Conservation (phyloP, 2,113 vertebrate genomes). For the Lipotes vexillifer region DNA sequence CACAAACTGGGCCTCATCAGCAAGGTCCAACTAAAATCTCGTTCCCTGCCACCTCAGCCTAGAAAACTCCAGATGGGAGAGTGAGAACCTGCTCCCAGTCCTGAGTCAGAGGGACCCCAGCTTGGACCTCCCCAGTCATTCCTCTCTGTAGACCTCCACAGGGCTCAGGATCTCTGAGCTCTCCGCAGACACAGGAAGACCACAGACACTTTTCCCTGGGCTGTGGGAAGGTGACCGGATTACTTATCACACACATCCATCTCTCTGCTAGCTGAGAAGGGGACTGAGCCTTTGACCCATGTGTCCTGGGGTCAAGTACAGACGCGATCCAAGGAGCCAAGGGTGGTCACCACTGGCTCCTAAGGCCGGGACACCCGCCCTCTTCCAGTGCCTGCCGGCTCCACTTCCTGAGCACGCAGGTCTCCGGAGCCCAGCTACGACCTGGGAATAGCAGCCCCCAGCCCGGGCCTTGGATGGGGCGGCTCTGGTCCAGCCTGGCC, state of each 20-base stretch:
- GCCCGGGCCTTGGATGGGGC: background rate
- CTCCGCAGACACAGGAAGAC: background rate
- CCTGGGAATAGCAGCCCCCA: background rate
- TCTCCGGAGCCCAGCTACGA: background rate
- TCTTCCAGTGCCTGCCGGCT: background rate
- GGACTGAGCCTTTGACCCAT: background rate
- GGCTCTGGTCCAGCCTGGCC: background rate
- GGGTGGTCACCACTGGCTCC: background rate
- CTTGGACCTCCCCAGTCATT: background rate
- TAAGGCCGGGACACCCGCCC: rapidly evolving
- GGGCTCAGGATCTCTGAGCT: background rate
- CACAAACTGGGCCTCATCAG: background rate
- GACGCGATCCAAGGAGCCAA: background rate
- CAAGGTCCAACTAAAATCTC: background rate
- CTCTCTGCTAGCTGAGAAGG: background rate
- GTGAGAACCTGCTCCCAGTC: background rate
- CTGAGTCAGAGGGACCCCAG: background rate
- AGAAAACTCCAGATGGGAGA: background rate
- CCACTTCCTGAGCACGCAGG: background rate
- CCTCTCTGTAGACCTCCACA: background rate
- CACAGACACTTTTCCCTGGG: background rate
- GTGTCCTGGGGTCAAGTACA: background rate
- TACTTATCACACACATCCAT: background rate
- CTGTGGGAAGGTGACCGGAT: background rate
- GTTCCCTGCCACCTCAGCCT: background rate